Conservation (phyloP, 1,140 invertebrate genomes). For the Meloidogyne exigua region DNA sequence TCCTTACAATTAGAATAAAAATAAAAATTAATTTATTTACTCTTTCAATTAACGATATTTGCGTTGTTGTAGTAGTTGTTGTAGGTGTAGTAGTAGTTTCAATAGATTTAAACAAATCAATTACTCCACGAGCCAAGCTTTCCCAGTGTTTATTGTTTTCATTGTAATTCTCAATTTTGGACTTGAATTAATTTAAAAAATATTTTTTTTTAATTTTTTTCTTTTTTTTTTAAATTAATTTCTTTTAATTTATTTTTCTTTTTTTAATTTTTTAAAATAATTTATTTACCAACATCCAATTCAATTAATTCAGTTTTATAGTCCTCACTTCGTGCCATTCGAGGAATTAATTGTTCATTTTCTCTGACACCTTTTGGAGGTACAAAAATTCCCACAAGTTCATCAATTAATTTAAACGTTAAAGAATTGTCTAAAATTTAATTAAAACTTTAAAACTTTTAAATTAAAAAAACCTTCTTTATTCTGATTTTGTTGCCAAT, state of each 20-base stretch:
- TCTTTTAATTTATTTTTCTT: slow-evolving; percentile 1
- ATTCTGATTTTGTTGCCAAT: no score
- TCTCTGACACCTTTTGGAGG: neutral
- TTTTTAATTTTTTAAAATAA: neutral
- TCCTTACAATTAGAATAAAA: no score
- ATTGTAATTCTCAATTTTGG: neutral
- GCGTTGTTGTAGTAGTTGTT: slow-evolving; percentile 23
- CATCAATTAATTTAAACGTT: slow-evolving; percentile 18
- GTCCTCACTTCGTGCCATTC: neutral
- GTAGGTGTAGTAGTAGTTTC: slow-evolving; percentile 32
- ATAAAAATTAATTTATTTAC: neutral
- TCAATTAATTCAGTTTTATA: slow-evolving; percentile 1
- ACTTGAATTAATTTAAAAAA: neutral
- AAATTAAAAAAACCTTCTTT: no score
- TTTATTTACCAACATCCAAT: neutral
- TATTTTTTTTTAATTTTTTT: neutral
- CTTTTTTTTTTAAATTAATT: neutral
- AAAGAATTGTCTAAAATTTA: neutral
- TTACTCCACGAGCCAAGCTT: slow-evolving; percentile 32
- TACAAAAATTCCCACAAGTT: slow-evolving; percentile 20
- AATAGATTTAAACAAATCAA: slow-evolving; percentile 22
- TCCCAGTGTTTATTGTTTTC: slow-evolving; percentile 21
- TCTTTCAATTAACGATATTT: slow-evolving; percentile 5
- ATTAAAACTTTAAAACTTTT: neutral
- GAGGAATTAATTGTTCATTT: neutral